A percentile compares a stretch with the other conserved stretches of the same genome.
Evolutionary conservation across 2,797 vertebrate species (phyloP).

Genomic region (Meda fulgida): DNA sequence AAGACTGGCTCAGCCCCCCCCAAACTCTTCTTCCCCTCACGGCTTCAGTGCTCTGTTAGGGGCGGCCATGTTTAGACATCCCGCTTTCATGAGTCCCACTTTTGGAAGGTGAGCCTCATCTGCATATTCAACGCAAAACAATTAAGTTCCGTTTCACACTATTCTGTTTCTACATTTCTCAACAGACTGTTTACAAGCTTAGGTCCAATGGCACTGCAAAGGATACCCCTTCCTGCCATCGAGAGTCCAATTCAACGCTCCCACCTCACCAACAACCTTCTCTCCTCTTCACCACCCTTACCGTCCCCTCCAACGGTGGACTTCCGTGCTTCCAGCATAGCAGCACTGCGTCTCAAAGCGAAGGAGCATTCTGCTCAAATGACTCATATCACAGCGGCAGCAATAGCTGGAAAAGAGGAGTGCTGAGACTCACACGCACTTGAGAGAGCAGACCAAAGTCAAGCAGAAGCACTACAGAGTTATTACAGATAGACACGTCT

Average conservation of each 20-base stretch:
- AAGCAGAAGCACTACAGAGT: slow-evolving; percentile 48
- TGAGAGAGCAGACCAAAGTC: slow-evolving; percentile 55
- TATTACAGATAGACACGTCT: slow-evolving; percentile 8
- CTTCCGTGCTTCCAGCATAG: slow-evolving; percentile 86
- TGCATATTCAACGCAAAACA: neutral
- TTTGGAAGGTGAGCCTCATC: slow-evolving; percentile 82
- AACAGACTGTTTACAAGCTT: slow-evolving; percentile 85
- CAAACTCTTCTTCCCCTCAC: slow-evolving; percentile 77
- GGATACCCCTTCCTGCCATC: slow-evolving; percentile 77
- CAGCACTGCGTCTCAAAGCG: slow-evolving; percentile 86
- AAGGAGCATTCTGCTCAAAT: slow-evolving; percentile 88
- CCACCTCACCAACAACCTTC: slow-evolving; percentile 60
- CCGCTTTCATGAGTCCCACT: slow-evolving; percentile 83
- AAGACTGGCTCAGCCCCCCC: slow-evolving; percentile 76
- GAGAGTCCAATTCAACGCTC: slow-evolving; percentile 75
- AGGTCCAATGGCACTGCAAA: slow-evolving; percentile 81
- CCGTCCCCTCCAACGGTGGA: slow-evolving; percentile 74
- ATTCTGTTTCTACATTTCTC: slow-evolving; percentile 45
- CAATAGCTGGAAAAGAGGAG: slow-evolving; percentile 82
- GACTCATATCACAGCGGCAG: slow-evolving; percentile 81
- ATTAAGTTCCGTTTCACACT: neutral
- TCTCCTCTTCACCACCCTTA: slow-evolving; percentile 60
- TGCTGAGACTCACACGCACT: slow-evolving; percentile 70
- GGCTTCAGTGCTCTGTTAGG: slow-evolving; percentile 85
- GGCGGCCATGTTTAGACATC: slow-evolving; percentile 84